Evolutionary conservation across 30 jellyfish, hydroid and myxozoan genomes (phyloP).

Genomic region (Aurelia sp.): DNA sequence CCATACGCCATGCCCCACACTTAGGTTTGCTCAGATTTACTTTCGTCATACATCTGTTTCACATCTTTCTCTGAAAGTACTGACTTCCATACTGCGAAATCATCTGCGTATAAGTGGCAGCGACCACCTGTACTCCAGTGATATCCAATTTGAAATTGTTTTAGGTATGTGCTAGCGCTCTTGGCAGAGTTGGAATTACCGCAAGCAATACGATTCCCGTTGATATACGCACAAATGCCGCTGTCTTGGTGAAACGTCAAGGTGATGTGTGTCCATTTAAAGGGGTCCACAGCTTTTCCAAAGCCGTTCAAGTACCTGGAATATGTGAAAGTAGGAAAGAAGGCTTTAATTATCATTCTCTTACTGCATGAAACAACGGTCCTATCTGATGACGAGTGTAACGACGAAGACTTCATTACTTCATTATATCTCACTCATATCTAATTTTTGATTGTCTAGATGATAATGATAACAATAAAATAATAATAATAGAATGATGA

Average conservation of each 20-base stretch:
- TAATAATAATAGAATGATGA: no score
- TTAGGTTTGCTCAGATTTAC: not conserved
- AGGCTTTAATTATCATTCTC: no score
- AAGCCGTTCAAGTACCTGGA: not conserved
- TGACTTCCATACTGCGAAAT: slow-evolving; percentile 8
- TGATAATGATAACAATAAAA: no score
- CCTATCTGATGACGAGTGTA: no score
- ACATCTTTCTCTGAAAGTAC: slow-evolving; percentile 1
- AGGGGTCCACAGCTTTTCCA: not conserved
- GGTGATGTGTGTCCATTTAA: not conserved
- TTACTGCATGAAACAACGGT: no score
- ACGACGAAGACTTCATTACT: no score
- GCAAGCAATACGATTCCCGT: slow-evolving; percentile 1
- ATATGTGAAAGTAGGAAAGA: no score
- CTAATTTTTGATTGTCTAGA: no score
- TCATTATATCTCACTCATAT: no score
- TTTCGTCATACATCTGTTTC: not conserved
- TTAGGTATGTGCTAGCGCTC: not conserved
- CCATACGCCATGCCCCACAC: no score
- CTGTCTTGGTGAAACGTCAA: not conserved
- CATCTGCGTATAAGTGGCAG: not conserved
- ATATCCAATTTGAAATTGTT: not conserved
- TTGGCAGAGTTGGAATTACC: not conserved
- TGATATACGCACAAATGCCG: slow-evolving; percentile 3
- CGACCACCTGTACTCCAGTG: not conserved